These are phyloP conservation scores for Sternotherus odoratus DNA, from an alignment of 2,797 vertebrate genomes.

Conservation along the genomic window DNA sequence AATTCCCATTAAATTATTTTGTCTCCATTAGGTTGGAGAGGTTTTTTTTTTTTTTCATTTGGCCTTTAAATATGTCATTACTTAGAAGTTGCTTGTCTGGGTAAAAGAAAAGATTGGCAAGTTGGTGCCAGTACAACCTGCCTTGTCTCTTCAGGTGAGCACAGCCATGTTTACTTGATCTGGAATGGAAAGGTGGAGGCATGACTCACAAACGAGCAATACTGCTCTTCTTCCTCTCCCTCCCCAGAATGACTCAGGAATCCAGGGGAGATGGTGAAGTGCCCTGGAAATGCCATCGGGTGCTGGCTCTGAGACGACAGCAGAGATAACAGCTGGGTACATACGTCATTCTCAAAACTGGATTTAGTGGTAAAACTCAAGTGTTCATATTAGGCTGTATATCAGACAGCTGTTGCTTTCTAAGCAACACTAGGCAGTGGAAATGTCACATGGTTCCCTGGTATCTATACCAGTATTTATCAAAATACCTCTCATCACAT, in stretches of 20 bases:
- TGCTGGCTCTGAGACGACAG: constrained; percentile 6
- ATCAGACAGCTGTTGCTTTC: constrained; percentile 44
- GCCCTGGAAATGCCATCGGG: not conserved
- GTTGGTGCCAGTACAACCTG: not conserved
- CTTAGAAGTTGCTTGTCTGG: not conserved
- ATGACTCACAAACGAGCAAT: not conserved
- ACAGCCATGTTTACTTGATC: not conserved
- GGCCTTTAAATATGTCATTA: not conserved
- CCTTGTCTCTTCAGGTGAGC: not conserved
- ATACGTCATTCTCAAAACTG: constrained; percentile 45
- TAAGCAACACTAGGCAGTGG: constrained; percentile 36
- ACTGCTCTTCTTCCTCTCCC: not conserved
- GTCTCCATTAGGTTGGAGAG: not conserved
- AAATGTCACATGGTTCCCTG: constrained; percentile 51
- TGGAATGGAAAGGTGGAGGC: not conserved
- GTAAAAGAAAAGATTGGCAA: not conserved
- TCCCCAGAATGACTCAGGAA: constrained; percentile 2
- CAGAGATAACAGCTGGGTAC: constrained; percentile 52
- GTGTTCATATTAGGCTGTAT: constrained; percentile 37
- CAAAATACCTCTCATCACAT: constrained; percentile 57
- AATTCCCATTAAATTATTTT: not conserved
- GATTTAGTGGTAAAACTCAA: constrained; percentile 40
- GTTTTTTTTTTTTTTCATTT: not conserved
- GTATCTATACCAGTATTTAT: constrained; percentile 70
- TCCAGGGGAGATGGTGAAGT: not conserved